Percentiles rank a stretch among this genome's conserved stretches.
Conservation (phyloP, 2,797 vertebrate genomes). For the Uromys caudimaculatus region DNA sequence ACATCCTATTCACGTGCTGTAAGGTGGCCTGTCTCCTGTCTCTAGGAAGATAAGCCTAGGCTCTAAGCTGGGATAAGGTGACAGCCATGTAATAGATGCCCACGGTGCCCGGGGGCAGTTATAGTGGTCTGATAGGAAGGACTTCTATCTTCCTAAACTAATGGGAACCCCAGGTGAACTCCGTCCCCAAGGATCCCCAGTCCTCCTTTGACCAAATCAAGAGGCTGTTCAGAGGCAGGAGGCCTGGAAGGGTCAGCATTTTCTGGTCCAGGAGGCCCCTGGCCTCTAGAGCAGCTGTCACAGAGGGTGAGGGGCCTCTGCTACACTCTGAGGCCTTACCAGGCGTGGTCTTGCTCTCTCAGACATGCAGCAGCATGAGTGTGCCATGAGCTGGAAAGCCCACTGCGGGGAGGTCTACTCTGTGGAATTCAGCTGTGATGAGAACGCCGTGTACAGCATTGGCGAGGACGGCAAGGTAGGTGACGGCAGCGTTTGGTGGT, state of each 20-base stretch:
- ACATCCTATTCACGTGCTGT: accelerated
- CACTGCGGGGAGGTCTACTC: constrained; percentile 97
- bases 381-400: constrained; percentile 97
- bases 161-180: background rate
- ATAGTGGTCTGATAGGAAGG: background rate
- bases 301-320: background rate
- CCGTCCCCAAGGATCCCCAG: background rate
- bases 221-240: background rate
- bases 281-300: background rate
- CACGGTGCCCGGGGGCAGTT: accelerated
- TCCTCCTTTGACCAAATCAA: background rate
- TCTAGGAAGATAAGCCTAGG: background rate
- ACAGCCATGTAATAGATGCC: background rate
- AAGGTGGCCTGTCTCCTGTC: background rate
- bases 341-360: background rate
- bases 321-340: background rate
- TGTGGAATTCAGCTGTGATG: constrained; percentile 98
- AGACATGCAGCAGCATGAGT: constrained; percentile 98
- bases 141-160: background rate
- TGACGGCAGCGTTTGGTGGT: accelerated
- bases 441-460: constrained; percentile 97
- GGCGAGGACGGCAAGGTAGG: constrained; percentile 97
- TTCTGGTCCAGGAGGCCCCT: background rate
- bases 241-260: background rate
- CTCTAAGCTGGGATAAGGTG: background rate